phyloP scores from a whole-genome alignment of 2,888 invertebrate genomes.

The Rhamphomyia laevipes region DNA sequence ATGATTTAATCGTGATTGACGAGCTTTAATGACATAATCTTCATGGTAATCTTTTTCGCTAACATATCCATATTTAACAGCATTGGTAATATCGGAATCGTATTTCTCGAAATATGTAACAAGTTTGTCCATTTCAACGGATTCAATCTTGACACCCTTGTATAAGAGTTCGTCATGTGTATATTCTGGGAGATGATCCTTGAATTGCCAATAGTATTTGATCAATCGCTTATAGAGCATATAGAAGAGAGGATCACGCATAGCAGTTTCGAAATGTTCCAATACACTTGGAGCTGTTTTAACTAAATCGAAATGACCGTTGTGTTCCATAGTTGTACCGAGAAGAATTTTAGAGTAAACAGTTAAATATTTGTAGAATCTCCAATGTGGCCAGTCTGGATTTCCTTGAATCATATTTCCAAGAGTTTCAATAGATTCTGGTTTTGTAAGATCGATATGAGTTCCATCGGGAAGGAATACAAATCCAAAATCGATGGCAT shows the following conservation, averaged over 20 bases:
- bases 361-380: slow-evolving; percentile 43
- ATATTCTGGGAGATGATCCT: slow-evolving; percentile 48
- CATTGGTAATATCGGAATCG: slow-evolving; percentile 46
- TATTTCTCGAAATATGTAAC: slow-evolving; percentile 58
- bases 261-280: slow-evolving; percentile 51
- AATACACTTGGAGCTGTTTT: slow-evolving; percentile 37
- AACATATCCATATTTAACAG: slow-evolving; percentile 36
- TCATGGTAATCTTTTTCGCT: slow-evolving; percentile 29
- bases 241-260: slow-evolving; percentile 64
- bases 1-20: slow-evolving; percentile 52
- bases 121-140: slow-evolving; percentile 50
- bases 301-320: slow-evolving; percentile 32
- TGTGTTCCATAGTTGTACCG: slow-evolving; percentile 32
- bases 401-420: slow-evolving; percentile 47
- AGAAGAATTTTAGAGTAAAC: slow-evolving; percentile 43
- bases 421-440: slow-evolving; percentile 37
- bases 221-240: slow-evolving; percentile 51
- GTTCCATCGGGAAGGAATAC: slow-evolving; percentile 30
- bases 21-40: slow-evolving; percentile 43
- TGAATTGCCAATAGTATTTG: slow-evolving; percentile 46
- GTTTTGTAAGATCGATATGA: slow-evolving; percentile 15
- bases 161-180: slow-evolving; percentile 47
- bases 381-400: slow-evolving; percentile 40
- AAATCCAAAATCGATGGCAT: slow-evolving; percentile 48
- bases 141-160: slow-evolving; percentile 52